Base-by-base conservation (phyloP, 2,113 vertebrate species). In the Oryzias javanicus region DNA sequence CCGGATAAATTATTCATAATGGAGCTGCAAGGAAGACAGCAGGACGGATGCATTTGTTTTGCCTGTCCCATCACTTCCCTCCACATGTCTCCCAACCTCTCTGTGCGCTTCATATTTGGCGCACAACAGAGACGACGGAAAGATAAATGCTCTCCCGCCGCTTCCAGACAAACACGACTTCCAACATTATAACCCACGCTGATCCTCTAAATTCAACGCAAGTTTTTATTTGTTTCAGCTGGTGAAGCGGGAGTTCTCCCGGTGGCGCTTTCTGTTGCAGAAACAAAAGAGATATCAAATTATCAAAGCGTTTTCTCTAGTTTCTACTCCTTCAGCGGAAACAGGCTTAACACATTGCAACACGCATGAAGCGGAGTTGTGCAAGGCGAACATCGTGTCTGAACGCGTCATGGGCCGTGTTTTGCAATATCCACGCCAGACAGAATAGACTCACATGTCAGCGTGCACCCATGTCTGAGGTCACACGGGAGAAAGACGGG, bases 1-100 rank as follows among this genome's bases (percentile, higher is more conserved):
- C 52, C 1, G 46, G 61, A 84, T 86, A 82, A 85, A 86, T 84
- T 85, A 85, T 88, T 86, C 86, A 86, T 86, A 70, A 56, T 46
- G 0, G 77, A 81, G 55, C 81, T 82, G 79, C 72, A 75, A 58
- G 72, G 22, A 63, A 69, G 82, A 86, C 74, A 44, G 84, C 74
- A 61, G 73, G 74, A 72, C 81, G 77, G 79, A 86, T 86, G 77
- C 76, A 79, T 85, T 79, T 86, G 86, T 84, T 84, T 79, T 73
- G 58, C 75, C 51, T 60, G 74, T 77, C 77, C 79, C 58, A 64
- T 87, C 69, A 56, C 74, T 77, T 78, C 77, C 53, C 67, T 72
- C 78, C n/a, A 57, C 55, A 61, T 72, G 69, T 73, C 73, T 79
- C 54, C 52, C 60, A 47, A 57, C 70, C 47, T 81, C 71, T 79